phyloP scores from a whole-genome alignment of 2,113 vertebrate genomes.

The Clarias batrachus region DNA sequence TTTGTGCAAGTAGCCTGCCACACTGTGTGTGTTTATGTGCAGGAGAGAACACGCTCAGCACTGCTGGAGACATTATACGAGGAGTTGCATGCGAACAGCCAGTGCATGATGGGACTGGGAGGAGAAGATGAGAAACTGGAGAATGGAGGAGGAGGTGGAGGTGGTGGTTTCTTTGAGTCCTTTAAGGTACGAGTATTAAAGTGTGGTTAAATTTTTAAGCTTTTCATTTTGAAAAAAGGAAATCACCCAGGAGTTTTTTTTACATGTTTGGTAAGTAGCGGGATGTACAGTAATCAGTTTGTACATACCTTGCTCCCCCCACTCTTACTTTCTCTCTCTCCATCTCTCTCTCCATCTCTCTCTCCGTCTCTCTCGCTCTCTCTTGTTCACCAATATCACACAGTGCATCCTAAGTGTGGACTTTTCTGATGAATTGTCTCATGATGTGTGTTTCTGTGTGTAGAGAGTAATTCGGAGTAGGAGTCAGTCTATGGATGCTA shows the following conservation, averaged over 20 bases:
- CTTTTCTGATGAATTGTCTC: conserved; percentile 30
- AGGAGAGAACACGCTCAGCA: conserved; percentile 89
- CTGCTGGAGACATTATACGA: conserved; percentile 91
- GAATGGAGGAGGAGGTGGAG: conserved; percentile 77
- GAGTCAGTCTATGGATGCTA: conserved; percentile 92
- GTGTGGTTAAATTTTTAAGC: background rate
- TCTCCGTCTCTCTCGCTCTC: background rate
- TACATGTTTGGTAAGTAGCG: too few relatives aligned
- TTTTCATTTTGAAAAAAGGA: conserved; percentile 10
- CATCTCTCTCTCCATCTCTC: background rate
- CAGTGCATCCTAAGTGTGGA: conserved; percentile 23
- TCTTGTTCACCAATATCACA: conserved; percentile 9
- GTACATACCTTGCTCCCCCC: background rate
- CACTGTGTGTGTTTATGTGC: conserved; percentile 27
- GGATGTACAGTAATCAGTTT: too few relatives aligned
- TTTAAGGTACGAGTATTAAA: conserved; percentile 82
- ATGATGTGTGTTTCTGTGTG: conserved; percentile 68
- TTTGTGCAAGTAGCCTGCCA: background rate
- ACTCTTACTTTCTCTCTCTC: too few relatives aligned
- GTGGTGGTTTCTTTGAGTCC: conserved; percentile 90
- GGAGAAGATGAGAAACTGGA: conserved; percentile 89
- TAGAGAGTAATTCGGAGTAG: conserved; percentile 91
- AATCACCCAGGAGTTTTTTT: conserved; percentile 20
- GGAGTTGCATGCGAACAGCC: conserved; percentile 88
- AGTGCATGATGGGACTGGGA: conserved; percentile 91